Conservation (phyloP, 2,888 invertebrate genomes). For the Lamellibrachia satsuma region DNA sequence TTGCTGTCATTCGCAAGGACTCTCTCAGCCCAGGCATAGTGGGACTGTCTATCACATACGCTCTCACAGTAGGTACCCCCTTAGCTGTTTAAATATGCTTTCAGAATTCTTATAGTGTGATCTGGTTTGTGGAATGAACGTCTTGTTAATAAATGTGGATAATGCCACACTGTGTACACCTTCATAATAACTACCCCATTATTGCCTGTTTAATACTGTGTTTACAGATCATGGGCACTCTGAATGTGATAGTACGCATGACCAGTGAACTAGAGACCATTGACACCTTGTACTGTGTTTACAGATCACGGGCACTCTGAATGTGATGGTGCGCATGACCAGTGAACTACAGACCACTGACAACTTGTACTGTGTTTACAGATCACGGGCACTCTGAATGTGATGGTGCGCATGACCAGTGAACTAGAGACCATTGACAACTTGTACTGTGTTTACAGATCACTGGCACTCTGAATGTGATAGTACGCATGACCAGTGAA, state of each 20-base stretch:
- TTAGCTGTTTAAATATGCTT: neutral
- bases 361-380: conserved; percentile 56
- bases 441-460: conserved; percentile 70
- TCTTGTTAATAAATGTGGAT: neutral
- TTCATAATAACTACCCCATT: neutral
- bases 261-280: conserved; percentile 96
- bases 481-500: conserved; percentile 94
- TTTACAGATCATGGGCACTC: conserved; percentile 85
- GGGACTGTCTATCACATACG: conserved; percentile 68
- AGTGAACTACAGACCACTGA: conserved; percentile 93
- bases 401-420: conserved; percentile 93
- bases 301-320: conserved; percentile 91
- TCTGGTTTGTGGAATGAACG: neutral
- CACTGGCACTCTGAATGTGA: conserved; percentile 94
- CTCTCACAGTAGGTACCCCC: conserved; percentile 65
- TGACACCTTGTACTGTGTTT: conserved; percentile 32
- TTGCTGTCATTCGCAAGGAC: conserved; percentile 84
- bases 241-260: conserved; percentile 96
- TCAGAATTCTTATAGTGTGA: neutral
- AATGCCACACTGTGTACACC: neutral
- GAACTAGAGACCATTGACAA: conserved; percentile 82
- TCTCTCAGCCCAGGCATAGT: conserved; percentile 73
- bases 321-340: conserved; percentile 94
- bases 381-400: conserved; percentile 94
- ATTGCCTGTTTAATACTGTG: neutral